A percentile compares a stretch with the other conserved stretches of the same genome.
Evolutionary conservation across 2,888 invertebrate species (phyloP).

Genomic region (Drosophila niveifrons): DNA sequence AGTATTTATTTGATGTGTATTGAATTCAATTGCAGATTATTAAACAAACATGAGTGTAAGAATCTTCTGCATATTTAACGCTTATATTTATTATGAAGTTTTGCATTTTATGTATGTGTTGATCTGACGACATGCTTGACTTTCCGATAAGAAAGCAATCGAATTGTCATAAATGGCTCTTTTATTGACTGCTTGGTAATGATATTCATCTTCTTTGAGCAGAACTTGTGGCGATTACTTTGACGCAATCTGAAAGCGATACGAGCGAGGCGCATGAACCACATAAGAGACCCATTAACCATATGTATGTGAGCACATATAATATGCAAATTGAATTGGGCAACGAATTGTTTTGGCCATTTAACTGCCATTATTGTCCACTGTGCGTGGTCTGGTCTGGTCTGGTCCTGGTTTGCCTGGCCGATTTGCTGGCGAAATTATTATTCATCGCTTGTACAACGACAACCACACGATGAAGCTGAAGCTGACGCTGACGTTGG

Average conservation of each 20-base stretch:
- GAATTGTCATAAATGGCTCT: slow-evolving; percentile 32
- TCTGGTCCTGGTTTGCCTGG: slow-evolving; percentile 26
- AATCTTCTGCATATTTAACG: too few relatives aligned
- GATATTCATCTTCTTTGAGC: slow-evolving; percentile 17
- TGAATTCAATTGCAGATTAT: too few relatives aligned
- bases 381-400: slow-evolving; percentile 51
- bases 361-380: slow-evolving; percentile 71
- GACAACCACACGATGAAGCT: slow-evolving; percentile 42
- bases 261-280: neutral
- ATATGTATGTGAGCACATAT: slow-evolving; percentile 32
- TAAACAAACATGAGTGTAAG: too few relatives aligned
- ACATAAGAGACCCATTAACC: slow-evolving; percentile 13
- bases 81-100: neutral
- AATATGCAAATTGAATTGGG: slow-evolving; percentile 59
- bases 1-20: too few relatives aligned
- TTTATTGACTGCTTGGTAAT: slow-evolving; percentile 30
- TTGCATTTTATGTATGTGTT: neutral
- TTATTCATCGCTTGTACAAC: slow-evolving; percentile 77
- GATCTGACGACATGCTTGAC: slow-evolving; percentile 10
- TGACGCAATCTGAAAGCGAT: slow-evolving; percentile 54
- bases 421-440: slow-evolving; percentile 66
- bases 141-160: slow-evolving; percentile 39
- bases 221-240: slow-evolving; percentile 46
- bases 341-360: slow-evolving; percentile 69
- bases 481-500: slow-evolving; percentile 20